Evolutionary conservation across 2,113 vertebrate species (phyloP), one percentile per base, ranked within the genome.

Genomic region (Rhea americana): DNA sequence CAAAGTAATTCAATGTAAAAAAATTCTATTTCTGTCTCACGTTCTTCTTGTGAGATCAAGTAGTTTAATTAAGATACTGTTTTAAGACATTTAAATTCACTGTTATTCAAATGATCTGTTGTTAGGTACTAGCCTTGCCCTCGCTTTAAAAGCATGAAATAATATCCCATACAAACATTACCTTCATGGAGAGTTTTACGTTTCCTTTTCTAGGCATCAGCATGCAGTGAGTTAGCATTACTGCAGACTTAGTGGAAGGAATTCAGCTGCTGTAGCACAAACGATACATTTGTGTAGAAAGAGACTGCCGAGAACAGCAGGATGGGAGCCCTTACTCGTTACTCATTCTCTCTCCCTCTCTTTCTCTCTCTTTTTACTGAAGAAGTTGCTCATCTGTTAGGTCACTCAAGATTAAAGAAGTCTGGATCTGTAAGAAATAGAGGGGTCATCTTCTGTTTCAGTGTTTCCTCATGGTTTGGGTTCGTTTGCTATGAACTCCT

Each of bases 11-110:
- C 0, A 48, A 87, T 39, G 0, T 6, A 6, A 53, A 82, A 26
- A 30, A 15, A 9, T 8, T 0, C 0, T 32, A 9, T 48, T 83
- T 71, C 12, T 53, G 3, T 63, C 15, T 30, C 72, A 21, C 2
- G 25, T 58, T 80, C 25, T 73, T 50, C 13, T 13, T 77, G 21
- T 62, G n/a, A 55, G 19, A 65, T 76, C 4, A 0, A 19, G 3
- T 48, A 16, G 74, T 3, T 8, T 74, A 18, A 9, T 67, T 91
- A 68, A 78, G 71, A 35, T n/a, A 1, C 1, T 74, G 5, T 45
- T 82, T 51, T 89, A 70, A 90, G 51, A 20, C 13, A 5, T 26
- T 16, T 5, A 86, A 55, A 68, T 59, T 63, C 4, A 62, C 16
- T 61, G 26, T 79, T 58, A 3, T 65, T 82, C 21, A 73, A 47